Evolutionary conservation across 2,113 vertebrate genomes (phyloP), one percentile per base, ranked within the genome.

Genomic region (Orcinus orca): DNA sequence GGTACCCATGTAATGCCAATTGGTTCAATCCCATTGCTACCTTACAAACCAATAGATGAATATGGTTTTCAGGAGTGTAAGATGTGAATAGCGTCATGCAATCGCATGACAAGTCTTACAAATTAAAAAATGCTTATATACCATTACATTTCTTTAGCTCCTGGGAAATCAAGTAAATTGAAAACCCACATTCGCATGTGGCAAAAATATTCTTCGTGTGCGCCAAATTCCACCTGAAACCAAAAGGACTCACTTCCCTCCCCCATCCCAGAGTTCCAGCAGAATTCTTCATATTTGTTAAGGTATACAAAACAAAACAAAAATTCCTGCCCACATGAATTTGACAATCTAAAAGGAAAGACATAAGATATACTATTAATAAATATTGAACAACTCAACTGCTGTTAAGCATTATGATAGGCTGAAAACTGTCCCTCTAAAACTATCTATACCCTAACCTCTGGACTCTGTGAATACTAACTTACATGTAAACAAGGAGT

Each of bases 91-190:
- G 63, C n/a, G 44, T 63, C 58, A 18, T 33, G 13, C 36, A 50
- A 50, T 41, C 25, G 31, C 55, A 85, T 65, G 74, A 79, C 67
- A 63, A 76, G 38, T 82, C 86, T 91, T 85, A 68, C 79, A 93
- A 95, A 93, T 83, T 89, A 53, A 91, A 95, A 95, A 88, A 89
- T 67, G 80, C 86, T 86, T 96, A 85, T 65, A 86, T 96, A 73
- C 55, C 73, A 93, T 95, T 93, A 92, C 5, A 87, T 77, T 94
- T 93, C 41, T 13, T 36, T 92, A 92, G 71, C 93, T 97, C 88
- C 63, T 90, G 80, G 80, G 93, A 92, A 97, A 96, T 92, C 62
- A 92, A 93, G 60, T 74, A 96, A 95, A 94, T 41, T 93, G 90
- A 90, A 94, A 93, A 76, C 44, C 65, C 31, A 58, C 26, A 77